Evolutionary conservation across 2,113 vertebrate species (phyloP).

Genomic region (Mastomys coucha): DNA sequence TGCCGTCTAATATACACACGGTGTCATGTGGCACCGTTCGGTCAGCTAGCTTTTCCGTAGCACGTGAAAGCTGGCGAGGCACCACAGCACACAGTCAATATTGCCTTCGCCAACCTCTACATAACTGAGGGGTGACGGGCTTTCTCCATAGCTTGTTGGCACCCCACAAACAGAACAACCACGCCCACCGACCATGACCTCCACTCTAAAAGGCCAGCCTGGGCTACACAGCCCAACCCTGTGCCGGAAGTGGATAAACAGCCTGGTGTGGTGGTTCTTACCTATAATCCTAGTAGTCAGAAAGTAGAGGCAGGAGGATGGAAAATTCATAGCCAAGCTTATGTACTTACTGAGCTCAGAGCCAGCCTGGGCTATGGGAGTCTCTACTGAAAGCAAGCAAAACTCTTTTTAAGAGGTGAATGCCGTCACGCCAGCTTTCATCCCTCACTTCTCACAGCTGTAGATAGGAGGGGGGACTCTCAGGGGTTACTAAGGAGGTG

Average conservation of each 20-base stretch:
- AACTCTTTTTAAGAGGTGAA: neutral
- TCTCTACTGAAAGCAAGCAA: neutral
- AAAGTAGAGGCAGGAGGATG: neutral
- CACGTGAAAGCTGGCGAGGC: neutral
- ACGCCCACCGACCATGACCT: neutral
- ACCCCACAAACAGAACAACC: neutral
- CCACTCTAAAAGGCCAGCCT: neutral
- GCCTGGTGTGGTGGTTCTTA: neutral
- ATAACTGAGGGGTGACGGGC: fast-evolving
- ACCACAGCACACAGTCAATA: neutral
- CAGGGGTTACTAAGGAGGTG: neutral
- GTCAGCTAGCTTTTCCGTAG: neutral
- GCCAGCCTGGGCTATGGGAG: neutral
- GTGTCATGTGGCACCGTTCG: fast-evolving
- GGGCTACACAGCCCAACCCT: neutral
- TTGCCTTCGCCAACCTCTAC: neutral
- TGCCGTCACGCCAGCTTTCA: neutral
- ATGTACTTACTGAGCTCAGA: neutral
- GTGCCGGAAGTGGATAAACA: neutral
- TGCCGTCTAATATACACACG: fast-evolving
- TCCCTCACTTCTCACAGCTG: neutral
- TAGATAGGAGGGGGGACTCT: neutral
- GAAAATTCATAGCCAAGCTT: neutral
- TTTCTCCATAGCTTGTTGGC: neutral
- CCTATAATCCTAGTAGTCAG: neutral